Evolutionary conservation across 2,113 vertebrate genomes (phyloP).

Genomic region (Nanorana parkeri): DNA sequence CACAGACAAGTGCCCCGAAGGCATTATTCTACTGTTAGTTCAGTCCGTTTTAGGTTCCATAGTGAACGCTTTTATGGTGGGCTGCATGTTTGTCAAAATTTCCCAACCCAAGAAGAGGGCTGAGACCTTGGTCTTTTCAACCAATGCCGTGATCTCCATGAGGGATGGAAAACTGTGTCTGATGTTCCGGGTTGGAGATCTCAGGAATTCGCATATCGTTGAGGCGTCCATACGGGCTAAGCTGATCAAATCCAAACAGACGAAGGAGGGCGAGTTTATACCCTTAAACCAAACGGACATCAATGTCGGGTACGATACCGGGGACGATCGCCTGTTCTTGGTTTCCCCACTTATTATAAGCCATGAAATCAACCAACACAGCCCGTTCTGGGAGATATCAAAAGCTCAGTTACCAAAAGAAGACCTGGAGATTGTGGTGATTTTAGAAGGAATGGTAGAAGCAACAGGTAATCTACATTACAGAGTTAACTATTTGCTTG

Average conservation of each 20-base stretch:
- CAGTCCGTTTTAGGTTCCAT: conserved; percentile 98
- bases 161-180: conserved; percentile 94
- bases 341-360: conserved; percentile 98
- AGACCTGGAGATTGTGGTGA: conserved; percentile 96
- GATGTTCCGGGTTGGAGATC: conserved; percentile 98
- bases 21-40: conserved; percentile 92
- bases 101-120: conserved; percentile 98
- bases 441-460: conserved; percentile 98
- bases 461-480: conserved; percentile 86
- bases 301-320: conserved; percentile 96
- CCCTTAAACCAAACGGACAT: conserved; percentile 98
- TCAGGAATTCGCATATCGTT: conserved; percentile 98
- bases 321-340: conserved; percentile 95
- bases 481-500: background rate
- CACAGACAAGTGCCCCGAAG: conserved; percentile 97
- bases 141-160: conserved; percentile 95
- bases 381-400: conserved; percentile 98
- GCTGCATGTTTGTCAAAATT: conserved; percentile 99
- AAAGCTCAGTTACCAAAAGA: conserved; percentile 90
- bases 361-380: conserved; percentile 96
- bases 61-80: conserved; percentile 99
- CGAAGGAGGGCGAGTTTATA: conserved; percentile 98
- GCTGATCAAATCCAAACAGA: conserved; percentile 98
- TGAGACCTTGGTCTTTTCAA: conserved; percentile 97
- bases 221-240: conserved; percentile 98